A percentile compares a stretch with the other conserved stretches of the same genome.
phyloP scores from a whole-genome alignment of 2,113 vertebrate genomes.

The Leiothrix lutea region DNA sequence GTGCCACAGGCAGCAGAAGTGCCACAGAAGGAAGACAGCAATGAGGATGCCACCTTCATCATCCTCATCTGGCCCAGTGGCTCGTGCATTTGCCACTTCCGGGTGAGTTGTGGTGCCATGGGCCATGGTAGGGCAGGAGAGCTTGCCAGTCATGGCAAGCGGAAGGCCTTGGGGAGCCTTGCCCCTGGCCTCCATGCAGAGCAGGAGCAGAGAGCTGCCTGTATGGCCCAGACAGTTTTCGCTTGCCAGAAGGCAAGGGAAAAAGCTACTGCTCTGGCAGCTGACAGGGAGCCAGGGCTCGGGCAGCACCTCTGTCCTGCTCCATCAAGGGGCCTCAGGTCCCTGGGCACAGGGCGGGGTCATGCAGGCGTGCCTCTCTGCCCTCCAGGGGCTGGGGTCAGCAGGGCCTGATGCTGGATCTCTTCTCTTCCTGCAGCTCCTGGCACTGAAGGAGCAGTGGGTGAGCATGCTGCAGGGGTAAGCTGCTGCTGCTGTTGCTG shows the following conservation, averaged over 20 bases:
- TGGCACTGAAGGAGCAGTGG: background rate
- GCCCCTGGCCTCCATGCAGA: background rate
- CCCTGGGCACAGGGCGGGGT: background rate
- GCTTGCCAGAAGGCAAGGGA: background rate
- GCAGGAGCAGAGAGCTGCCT: background rate
- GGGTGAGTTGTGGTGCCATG: accelerated
- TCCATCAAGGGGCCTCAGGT: too few relatives aligned
- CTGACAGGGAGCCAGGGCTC: too few relatives aligned
- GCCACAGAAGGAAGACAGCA: accelerated
- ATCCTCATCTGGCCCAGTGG: background rate
- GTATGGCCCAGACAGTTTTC: accelerated
- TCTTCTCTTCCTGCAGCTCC: background rate
- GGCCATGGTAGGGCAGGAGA: background rate
- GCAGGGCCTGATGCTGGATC: background rate
- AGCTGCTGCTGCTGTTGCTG: background rate
- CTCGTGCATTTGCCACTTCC: background rate
- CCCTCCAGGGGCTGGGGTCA: background rate
- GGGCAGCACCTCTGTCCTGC: background rate
- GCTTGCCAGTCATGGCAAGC: background rate
- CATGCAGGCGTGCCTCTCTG: accelerated
- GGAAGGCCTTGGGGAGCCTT: background rate
- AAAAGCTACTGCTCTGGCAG: background rate
- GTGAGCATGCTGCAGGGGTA: too few relatives aligned
- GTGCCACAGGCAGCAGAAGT: background rate
- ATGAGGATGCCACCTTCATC: background rate